A percentile compares a stretch with the other conserved stretches of the same genome.
Conservation (phyloP, 2,113 vertebrate species). For the Syngnathus floridae region DNA sequence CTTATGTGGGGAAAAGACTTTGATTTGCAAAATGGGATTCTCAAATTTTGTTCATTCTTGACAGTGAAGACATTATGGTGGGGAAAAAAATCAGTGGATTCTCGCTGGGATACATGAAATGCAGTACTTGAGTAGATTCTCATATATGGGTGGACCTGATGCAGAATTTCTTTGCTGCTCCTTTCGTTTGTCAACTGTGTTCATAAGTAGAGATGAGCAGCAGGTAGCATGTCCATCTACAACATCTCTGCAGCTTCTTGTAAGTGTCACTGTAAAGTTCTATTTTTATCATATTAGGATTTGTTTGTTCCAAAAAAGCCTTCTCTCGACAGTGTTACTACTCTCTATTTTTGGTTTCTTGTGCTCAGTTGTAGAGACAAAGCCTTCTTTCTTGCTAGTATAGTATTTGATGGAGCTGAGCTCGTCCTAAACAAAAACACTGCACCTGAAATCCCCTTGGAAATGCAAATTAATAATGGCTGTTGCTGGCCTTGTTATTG, state of each 20-base stretch:
- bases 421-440: background rate
- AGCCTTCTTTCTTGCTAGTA: background rate
- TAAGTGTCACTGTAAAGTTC: conserved; percentile 38
- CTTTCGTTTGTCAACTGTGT: conserved; percentile 25
- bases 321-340: conserved; percentile 21
- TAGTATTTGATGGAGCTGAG: background rate
- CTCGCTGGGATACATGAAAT: conserved; percentile 15
- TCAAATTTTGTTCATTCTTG: conserved; percentile 10
- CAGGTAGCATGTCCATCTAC: conserved; percentile 42
- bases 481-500: background rate
- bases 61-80: conserved; percentile 8
- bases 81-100: conserved; percentile 1
- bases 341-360: conserved; percentile 38
- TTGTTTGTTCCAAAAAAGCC: background rate
- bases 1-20: conserved; percentile 2
- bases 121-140: conserved; percentile 1
- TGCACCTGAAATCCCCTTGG: background rate
- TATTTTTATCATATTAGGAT: background rate
- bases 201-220: conserved; percentile 18
- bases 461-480: background rate
- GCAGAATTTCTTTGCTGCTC: conserved; percentile 13
- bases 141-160: conserved; percentile 18
- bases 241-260: conserved; percentile 42
- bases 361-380: conserved; percentile 15
- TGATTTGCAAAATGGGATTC: conserved; percentile 14